Conservation (phyloP, 37 sponge, comb jelly and placozoan species). For the Beroe forskalii region DNA sequence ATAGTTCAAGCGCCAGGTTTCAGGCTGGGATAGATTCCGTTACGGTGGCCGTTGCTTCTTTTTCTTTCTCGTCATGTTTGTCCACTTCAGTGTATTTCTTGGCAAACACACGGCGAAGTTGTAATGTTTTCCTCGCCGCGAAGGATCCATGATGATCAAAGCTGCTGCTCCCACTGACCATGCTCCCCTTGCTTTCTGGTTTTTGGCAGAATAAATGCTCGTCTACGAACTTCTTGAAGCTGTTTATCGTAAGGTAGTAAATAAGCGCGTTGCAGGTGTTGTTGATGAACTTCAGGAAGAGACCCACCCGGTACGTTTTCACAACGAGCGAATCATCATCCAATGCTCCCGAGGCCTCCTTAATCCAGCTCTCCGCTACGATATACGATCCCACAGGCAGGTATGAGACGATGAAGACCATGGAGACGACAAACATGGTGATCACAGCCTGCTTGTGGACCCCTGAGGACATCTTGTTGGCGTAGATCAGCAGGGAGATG, state of each 20-base stretch:
- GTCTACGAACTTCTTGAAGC: constrained; percentile 12
- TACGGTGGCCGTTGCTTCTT: no score
- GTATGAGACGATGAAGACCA: constrained; percentile 3
- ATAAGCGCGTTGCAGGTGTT: background rate
- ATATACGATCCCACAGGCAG: constrained; percentile 9
- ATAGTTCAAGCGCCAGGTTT: no score
- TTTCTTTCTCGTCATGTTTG: no score
- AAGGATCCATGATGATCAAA: no score
- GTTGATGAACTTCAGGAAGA: constrained; percentile 6
- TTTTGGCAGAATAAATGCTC: background rate
- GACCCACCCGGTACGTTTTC: background rate
- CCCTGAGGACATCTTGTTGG: constrained; percentile 2
- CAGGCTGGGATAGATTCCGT: no score
- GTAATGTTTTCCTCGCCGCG: no score
- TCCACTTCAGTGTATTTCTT: no score
- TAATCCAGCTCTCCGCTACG: constrained; percentile 4
- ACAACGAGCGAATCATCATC: background rate
- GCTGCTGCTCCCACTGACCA: no score
- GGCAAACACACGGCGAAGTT: no score
- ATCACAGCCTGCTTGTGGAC: constrained; percentile 44
- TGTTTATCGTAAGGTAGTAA: constrained; percentile 5
- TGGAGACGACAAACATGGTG: background rate
- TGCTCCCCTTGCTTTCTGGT: background rate
- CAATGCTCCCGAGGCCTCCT: background rate
- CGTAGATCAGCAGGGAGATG: background rate